Evolutionary conservation across 1,140 invertebrate genomes (phyloP), one percentile per base, ranked within the genome.

Genomic region (Tetramorium simillimum): DNA sequence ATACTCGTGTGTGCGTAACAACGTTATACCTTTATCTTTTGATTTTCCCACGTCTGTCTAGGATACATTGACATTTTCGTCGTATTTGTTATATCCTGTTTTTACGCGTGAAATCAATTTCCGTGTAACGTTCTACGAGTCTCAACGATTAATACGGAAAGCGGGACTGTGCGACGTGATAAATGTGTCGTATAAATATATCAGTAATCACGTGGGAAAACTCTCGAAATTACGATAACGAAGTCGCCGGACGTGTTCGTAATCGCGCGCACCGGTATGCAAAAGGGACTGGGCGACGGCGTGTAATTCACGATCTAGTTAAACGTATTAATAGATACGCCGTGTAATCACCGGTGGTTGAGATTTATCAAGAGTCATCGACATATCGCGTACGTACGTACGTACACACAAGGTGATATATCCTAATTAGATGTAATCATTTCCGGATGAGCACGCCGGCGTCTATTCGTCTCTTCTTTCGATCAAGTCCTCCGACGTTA

Each of bases 151-250:
- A 82, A 82, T 56, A 46, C 24, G 18, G 3, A 82, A 72, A 82
- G 5, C 78, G 67, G 40, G 46, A 49, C 65, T 43, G 18, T 46
- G 28, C 37, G 49, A 28, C 16, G 24, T 82, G 80, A 82, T 82
- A 73, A 72, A 82, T 24, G 24, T 12, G 65, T 4, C 1, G 24
- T 58, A 82, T 72, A 82, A 73, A 82, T 82, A 82, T 73, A 73
- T 82, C 80, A 24, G n/a, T 82, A 73, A 82, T 84, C 40, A 60
- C 43, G 69, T 75, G 80, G 69, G 80, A 84, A 84, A 84, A 84
- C 80, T 75, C 69, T 28, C 80, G 40, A 84, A 84, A 84, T 84
- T 84, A 62, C 80, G 69, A 84, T 73, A 82, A 82, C 80, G 80
- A 82, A 82, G 80, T 82, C 40, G 53, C 53, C 24, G 43, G 18